Conservation (phyloP, 2,797 vertebrate species). For the Clarias fuscus region DNA sequence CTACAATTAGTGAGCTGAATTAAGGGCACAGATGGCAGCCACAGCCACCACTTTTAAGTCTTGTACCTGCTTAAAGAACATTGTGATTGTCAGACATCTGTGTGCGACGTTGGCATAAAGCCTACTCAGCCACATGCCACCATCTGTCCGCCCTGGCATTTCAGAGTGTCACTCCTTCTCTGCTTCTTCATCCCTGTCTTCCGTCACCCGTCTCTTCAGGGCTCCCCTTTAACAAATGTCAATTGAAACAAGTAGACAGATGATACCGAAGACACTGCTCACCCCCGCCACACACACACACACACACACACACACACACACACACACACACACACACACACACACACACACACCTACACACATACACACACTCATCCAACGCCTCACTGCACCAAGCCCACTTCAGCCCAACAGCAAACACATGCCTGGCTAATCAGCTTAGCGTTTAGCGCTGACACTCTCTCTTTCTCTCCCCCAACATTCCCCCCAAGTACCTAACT, state of each 20-base stretch:
- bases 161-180: constrained; percentile 39
- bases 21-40: constrained; percentile 26
- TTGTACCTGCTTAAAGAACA: constrained; percentile 62
- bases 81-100: constrained; percentile 80
- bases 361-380: constrained; percentile 52
- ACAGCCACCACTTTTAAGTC: constrained; percentile 29
- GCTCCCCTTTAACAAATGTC: constrained; percentile 57
- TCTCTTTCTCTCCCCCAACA: constrained; percentile 49
- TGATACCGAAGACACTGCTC: constrained; percentile 52
- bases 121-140: constrained; percentile 59
- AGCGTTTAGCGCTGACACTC: constrained; percentile 79
- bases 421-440: constrained; percentile 92
- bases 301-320: constrained; percentile 25
- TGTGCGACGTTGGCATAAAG: constrained; percentile 75
- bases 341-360: constrained; percentile 34
- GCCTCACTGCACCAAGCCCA: constrained; percentile 68
- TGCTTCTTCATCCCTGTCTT: constrained; percentile 43
- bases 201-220: constrained; percentile 36
- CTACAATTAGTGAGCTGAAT: not conserved
- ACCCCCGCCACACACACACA: constrained; percentile 22
- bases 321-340: constrained; percentile 42
- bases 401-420: constrained; percentile 83
- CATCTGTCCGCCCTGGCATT: constrained; percentile 59
- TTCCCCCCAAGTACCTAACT: constrained; percentile 64
- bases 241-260: constrained; percentile 61